These are phyloP conservation scores for Salvelinus fontinalis DNA, from an alignment of 2,113 vertebrate genomes.

Conservation along the genomic window DNA sequence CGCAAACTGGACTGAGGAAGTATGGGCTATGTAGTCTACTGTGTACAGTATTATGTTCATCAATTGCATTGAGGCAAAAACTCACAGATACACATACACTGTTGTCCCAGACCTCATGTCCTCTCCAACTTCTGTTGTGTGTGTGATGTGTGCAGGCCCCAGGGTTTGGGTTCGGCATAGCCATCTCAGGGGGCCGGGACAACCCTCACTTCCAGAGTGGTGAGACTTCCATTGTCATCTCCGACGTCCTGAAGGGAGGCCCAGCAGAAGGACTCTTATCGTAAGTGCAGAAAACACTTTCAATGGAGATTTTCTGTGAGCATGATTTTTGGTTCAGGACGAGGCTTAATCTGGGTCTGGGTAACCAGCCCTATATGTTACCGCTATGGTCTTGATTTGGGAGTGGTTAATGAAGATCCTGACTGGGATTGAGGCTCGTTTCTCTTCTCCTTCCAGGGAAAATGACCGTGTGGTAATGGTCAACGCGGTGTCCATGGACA, in stretches of 20 bases:
- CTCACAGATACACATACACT: too few relatives aligned
- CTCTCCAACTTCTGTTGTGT: conserved; percentile 24
- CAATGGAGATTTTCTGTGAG: neutral
- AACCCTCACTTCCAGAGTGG: conserved; percentile 99
- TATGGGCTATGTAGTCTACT: too few relatives aligned
- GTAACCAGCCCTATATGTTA: too few relatives aligned
- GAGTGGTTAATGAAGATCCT: neutral
- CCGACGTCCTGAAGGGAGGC: conserved; percentile 96
- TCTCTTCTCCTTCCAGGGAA: conserved; percentile 75
- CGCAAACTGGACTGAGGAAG: too few relatives aligned
- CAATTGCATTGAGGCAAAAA: too few relatives aligned
- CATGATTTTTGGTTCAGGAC: neutral
- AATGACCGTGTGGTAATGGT: conserved; percentile 99
- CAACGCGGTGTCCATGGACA: conserved; percentile 98
- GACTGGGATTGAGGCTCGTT: neutral
- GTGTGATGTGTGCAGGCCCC: conserved; percentile 78
- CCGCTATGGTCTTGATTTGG: neutral
- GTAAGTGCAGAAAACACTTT: conserved; percentile 74
- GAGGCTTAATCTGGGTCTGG: too few relatives aligned
- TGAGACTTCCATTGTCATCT: conserved; percentile 98
- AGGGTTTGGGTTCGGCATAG: conserved; percentile 98
- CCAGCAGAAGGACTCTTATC: conserved; percentile 93
- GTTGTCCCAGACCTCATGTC: neutral
- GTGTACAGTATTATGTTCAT: neutral
- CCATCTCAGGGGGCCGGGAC: conserved; percentile 97